phyloP scores from a whole-genome alignment of 1,140 invertebrate species.

The Ostrea denselamellosa region DNA sequence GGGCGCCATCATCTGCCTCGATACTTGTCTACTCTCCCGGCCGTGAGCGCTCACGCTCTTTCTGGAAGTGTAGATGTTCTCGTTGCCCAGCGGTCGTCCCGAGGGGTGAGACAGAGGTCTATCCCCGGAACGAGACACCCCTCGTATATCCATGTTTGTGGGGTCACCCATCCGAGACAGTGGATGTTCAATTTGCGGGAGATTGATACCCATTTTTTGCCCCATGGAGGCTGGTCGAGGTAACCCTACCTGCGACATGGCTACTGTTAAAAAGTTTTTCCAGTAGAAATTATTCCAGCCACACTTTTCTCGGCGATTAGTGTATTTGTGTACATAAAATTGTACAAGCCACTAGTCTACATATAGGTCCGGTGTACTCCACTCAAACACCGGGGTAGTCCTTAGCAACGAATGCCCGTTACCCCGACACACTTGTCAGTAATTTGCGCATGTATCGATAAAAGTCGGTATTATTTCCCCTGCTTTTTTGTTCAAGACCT shows the following conservation, averaged over 20 bases:
- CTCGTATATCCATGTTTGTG: slow-evolving; percentile 71
- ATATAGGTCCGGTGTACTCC: slow-evolving; percentile 21
- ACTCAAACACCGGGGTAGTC: slow-evolving; percentile 62
- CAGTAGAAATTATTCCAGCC: slow-evolving; percentile 43
- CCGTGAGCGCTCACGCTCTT: slow-evolving; percentile 64
- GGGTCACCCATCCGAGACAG: slow-evolving; percentile 72
- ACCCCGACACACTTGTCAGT: slow-evolving; percentile 61
- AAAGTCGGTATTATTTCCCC: slow-evolving; percentile 65
- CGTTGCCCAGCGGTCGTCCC: slow-evolving; percentile 71
- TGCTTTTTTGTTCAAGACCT: slow-evolving; percentile 66
- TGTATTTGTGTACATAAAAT: slow-evolving; percentile 44
- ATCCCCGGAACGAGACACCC: slow-evolving; percentile 70
- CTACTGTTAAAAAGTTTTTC: slow-evolving; percentile 44
- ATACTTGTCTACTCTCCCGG: slow-evolving; percentile 58
- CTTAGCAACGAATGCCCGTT: slow-evolving; percentile 68
- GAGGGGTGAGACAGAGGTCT: slow-evolving; percentile 62
- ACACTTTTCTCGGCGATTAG: slow-evolving; percentile 33
- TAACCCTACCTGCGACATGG: slow-evolving; percentile 70
- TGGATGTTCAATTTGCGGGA: slow-evolving; percentile 73
- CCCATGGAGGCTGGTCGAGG: slow-evolving; percentile 63
- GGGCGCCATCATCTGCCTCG: slow-evolving; percentile 42
- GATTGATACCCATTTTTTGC: slow-evolving; percentile 54
- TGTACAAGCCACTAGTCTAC: neutral
- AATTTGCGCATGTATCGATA: slow-evolving; percentile 64
- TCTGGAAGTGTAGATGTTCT: slow-evolving; percentile 61